Conservation (phyloP, 2,797 vertebrate genomes). For the Leptodactylus fallax region DNA sequence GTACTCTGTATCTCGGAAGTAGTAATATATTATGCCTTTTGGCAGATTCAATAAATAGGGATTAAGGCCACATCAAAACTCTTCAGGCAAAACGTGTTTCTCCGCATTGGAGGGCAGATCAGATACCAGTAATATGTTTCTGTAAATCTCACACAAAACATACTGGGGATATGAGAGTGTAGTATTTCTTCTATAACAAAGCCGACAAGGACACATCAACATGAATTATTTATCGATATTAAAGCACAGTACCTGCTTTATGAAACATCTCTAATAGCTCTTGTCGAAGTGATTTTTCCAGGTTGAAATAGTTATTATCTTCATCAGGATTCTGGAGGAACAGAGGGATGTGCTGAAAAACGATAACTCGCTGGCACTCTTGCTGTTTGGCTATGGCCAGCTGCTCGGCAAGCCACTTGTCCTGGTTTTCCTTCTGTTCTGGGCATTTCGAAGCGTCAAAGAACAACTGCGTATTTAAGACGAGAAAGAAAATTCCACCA, state of each 20-base stretch:
- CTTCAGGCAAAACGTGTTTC: constrained; percentile 26
- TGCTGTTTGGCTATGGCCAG: constrained; percentile 76
- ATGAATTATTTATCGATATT: constrained; percentile 53
- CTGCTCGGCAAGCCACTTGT: constrained; percentile 88
- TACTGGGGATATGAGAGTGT: neutral
- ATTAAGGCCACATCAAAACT: constrained; percentile 47
- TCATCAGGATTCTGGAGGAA: constrained; percentile 85
- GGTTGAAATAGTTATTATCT: constrained; percentile 92
- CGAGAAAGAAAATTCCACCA: constrained; percentile 90
- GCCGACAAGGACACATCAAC: constrained; percentile 1
- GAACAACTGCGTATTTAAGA: constrained; percentile 94
- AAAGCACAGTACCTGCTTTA: constrained; percentile 79
- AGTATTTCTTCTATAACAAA: constrained; percentile 26
- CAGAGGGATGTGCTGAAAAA: constrained; percentile 96
- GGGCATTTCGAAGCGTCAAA: constrained; percentile 85
- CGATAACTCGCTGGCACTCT: constrained; percentile 81
- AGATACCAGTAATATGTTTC: constrained; percentile 56
- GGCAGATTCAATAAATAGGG: constrained; percentile 46
- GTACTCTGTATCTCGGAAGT: neutral
- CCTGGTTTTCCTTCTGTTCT: constrained; percentile 84
- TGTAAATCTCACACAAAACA: constrained; percentile 34
- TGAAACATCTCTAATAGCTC: constrained; percentile 83
- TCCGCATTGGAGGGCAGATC: constrained; percentile 29
- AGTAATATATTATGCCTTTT: constrained; percentile 44
- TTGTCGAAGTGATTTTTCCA: constrained; percentile 79